Percentiles rank a stretch among this genome's conserved stretches.
These are phyloP conservation scores for Lagodon rhomboides DNA, from an alignment of 2,797 vertebrate species.

Conservation along the genomic window DNA sequence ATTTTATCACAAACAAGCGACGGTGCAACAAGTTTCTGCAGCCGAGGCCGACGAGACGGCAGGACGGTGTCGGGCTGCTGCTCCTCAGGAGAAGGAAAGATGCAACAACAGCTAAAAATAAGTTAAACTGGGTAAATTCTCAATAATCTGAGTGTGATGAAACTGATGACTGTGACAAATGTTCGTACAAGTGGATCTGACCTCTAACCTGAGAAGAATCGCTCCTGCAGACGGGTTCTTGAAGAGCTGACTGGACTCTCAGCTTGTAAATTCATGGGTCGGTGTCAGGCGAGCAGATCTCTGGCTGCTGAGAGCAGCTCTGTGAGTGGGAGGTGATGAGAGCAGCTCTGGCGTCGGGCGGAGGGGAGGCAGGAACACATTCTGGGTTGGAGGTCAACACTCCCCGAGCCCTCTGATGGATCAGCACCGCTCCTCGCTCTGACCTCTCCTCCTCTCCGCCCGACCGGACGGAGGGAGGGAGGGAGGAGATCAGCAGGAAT, in stretches of 20 bases:
- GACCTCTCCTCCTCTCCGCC: conserved; percentile 20
- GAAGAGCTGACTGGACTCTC: conserved; percentile 8
- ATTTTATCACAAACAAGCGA: too few species aligned
- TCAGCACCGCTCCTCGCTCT: conserved; percentile 2
- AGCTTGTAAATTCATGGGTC: not conserved
- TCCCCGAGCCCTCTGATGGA: conserved; percentile 11
- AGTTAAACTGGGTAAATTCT: too few species aligned
- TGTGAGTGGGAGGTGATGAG: conserved; percentile 49
- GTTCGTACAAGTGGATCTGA: too few species aligned
- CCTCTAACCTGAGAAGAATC: too few species aligned
- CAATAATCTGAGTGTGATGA: too few species aligned
- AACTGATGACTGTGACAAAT: too few species aligned
- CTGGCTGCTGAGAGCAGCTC: conserved; percentile 7
- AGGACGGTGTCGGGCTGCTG: too few species aligned
- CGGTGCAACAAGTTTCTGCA: too few species aligned
- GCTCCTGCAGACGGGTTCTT: not conserved
- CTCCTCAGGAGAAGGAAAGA: too few species aligned
- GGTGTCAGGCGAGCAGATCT: conserved; percentile 23
- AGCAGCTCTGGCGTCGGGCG: conserved; percentile 10
- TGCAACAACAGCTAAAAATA: too few species aligned
- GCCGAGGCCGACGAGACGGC: too few species aligned
- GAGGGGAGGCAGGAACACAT: conserved; percentile 14
- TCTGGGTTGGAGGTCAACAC: conserved; percentile 49
- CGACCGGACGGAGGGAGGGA: not conserved
- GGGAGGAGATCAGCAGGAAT: conserved; percentile 7